Evolutionary conservation across 2,797 vertebrate genomes (phyloP).

Genomic region (Geotria australis): DNA sequence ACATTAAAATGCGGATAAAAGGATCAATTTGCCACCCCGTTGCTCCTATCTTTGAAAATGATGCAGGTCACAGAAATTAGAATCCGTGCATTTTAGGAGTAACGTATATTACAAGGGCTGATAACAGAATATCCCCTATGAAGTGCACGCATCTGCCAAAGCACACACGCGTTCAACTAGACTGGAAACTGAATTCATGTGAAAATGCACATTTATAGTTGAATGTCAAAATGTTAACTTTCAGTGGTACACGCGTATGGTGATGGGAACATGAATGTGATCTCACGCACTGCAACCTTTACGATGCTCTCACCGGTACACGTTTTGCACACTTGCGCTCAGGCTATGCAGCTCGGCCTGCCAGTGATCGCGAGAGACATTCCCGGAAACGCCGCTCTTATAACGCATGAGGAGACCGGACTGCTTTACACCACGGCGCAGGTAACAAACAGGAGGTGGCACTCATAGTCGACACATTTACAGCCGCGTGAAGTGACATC

Average conservation of each 20-base stretch:
- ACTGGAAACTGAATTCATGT: neutral
- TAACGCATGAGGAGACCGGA: conserved; percentile 37
- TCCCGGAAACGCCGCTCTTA: conserved; percentile 49
- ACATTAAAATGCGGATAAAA: no score
- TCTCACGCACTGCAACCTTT: neutral
- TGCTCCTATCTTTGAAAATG: no score
- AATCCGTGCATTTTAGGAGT: no score
- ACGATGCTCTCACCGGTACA: neutral
- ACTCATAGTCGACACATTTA: neutral
- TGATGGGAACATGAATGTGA: neutral
- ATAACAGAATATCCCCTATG: no score
- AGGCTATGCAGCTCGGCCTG: conserved; percentile 65
- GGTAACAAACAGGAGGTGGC: conserved; percentile 10
- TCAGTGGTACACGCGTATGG: neutral
- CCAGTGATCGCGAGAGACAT: conserved; percentile 65
- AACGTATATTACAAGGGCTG: no score
- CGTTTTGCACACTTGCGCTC: neutral
- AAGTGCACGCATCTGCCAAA: no score
- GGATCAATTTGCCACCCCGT: no score
- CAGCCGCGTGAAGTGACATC: no score
- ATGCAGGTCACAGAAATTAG: no score
- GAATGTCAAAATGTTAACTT: neutral
- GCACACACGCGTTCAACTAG: no score
- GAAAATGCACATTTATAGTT: neutral
- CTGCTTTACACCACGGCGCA: conserved; percentile 35